Conservation (phyloP, 2,113 vertebrate species). For the Corapipo altera region DNA sequence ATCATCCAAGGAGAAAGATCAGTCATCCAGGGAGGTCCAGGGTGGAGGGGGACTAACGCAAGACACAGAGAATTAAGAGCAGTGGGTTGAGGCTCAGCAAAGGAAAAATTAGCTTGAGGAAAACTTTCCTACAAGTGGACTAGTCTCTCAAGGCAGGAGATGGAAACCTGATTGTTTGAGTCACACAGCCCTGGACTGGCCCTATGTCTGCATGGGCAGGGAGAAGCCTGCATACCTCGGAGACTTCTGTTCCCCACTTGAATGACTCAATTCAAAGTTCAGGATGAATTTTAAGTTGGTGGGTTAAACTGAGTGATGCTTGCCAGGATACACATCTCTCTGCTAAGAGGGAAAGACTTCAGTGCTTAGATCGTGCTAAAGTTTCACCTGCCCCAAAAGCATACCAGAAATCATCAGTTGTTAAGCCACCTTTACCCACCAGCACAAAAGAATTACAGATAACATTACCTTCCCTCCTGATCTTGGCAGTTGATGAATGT, state of each 20-base stretch:
- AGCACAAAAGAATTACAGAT: neutral
- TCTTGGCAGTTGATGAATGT: neutral
- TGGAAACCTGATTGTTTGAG: slow-evolving; percentile 60
- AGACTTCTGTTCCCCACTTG: slow-evolving; percentile 28
- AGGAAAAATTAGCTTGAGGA: slow-evolving; percentile 18
- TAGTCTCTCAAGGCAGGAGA: slow-evolving; percentile 31
- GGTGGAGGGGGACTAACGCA: slow-evolving; percentile 11
- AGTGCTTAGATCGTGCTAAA: slow-evolving; percentile 11
- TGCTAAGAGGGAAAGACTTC: neutral
- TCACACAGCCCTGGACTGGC: slow-evolving; percentile 17
- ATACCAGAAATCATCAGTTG: neutral
- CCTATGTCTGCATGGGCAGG: neutral
- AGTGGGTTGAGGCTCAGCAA: neutral
- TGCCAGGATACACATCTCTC: slow-evolving; percentile 6
- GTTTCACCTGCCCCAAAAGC: slow-evolving; percentile 26
- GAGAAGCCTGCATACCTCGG: slow-evolving; percentile 23
- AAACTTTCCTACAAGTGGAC: slow-evolving; percentile 43
- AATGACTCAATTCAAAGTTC: slow-evolving; percentile 60
- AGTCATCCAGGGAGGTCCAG: slow-evolving; percentile 60
- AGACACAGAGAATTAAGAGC: slow-evolving; percentile 20
- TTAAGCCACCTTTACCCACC: neutral
- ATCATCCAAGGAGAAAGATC: slow-evolving; percentile 58
- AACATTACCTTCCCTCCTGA: neutral
- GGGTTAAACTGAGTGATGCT: neutral
- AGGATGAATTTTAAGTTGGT: slow-evolving; percentile 47